A percentile compares a stretch with the other conserved stretches of the same genome.
These are phyloP conservation scores for Stenodema calcarata DNA, from an alignment of 2,888 invertebrate genomes.

Conservation along the genomic window DNA sequence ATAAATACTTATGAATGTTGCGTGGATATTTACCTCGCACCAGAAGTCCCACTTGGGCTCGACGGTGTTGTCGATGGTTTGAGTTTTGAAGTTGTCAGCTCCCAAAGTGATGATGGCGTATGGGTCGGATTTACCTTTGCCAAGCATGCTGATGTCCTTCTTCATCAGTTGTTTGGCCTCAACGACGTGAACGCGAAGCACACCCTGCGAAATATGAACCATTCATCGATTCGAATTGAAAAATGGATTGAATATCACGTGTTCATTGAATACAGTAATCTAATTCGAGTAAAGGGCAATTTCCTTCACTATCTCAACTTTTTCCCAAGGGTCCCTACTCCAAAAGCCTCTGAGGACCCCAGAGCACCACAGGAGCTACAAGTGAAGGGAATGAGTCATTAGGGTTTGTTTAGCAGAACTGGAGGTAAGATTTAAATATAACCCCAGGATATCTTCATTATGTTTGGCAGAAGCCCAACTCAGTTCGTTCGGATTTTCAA, in stretches of 20 bases:
- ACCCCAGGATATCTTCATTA: neutral
- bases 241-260: no score
- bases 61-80: slow-evolving; percentile 90
- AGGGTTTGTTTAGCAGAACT: no score
- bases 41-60: slow-evolving; percentile 97
- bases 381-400: no score
- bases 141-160: slow-evolving; percentile 88
- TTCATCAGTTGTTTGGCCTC: slow-evolving; percentile 96
- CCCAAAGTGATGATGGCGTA: slow-evolving; percentile 92
- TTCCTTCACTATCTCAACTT: no score
- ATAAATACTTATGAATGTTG: neutral
- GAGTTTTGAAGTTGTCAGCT: slow-evolving; percentile 90
- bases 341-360: no score
- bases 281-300: no score
- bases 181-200: slow-evolving; percentile 90
- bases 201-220: slow-evolving; percentile 71
- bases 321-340: no score
- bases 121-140: slow-evolving; percentile 96
- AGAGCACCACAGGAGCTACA: no score
- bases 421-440: no score
- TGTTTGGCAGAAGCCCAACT: neutral
- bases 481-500: neutral
- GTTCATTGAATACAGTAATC: no score
- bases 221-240: no score
- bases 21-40: slow-evolving; percentile 80